Conservation (phyloP, 2,113 vertebrate species). For the Aramus guarauna region DNA sequence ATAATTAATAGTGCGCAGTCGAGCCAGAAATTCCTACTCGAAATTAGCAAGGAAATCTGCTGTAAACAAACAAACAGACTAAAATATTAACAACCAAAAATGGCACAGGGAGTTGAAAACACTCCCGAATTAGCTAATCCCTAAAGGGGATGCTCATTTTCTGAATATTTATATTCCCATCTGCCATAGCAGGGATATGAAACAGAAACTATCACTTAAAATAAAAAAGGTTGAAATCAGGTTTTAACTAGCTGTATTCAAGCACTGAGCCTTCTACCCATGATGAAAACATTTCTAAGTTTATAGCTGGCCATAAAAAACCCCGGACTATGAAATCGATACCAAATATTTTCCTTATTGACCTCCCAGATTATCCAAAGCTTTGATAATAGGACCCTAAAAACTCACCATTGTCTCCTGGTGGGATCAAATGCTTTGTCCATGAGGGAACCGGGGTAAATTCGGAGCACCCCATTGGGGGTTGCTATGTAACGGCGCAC, state of each 20-base stretch:
- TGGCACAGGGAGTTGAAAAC: background rate
- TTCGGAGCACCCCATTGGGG: conserved; percentile 98
- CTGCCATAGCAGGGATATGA: background rate
- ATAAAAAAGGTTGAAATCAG: background rate
- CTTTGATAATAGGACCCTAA: conserved; percentile 58
- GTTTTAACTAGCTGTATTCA: background rate
- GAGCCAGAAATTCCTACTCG: background rate
- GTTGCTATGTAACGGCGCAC: conserved; percentile 99
- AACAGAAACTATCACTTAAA: background rate
- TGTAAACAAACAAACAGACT: background rate
- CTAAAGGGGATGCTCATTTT: background rate
- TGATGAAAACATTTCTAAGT: fast-evolving
- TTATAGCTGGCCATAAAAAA: background rate
- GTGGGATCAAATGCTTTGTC: conserved; percentile 99
- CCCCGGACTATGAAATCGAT: background rate
- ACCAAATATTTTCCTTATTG: background rate
- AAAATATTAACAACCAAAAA: background rate
- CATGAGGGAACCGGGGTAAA: conserved; percentile 99
- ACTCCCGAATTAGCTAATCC: background rate
- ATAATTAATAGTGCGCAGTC: background rate
- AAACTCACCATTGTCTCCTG: conserved; percentile 96
- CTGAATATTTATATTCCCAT: conserved; percentile 18
- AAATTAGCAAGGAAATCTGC: background rate
- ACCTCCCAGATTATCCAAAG: conserved; percentile 25
- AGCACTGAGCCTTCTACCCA: background rate